These are phyloP conservation scores for Hirtodrosophila alboralis DNA, from an alignment of 2,888 invertebrate genomes.

Conservation along the genomic window DNA sequence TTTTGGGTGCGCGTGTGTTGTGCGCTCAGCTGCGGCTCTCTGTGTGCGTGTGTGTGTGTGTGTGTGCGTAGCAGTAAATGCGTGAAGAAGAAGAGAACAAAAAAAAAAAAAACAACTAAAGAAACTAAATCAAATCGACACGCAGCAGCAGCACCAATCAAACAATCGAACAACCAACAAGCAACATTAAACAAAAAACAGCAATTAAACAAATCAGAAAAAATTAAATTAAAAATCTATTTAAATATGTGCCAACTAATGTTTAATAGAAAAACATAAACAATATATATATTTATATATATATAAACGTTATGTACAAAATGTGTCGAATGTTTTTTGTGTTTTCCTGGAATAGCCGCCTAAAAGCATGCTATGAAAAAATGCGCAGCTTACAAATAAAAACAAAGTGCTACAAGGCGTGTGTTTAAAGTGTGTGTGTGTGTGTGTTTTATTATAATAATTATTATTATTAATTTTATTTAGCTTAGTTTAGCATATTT, in stretches of 20 bases:
- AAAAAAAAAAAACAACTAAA: constrained; percentile 52
- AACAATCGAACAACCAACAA: too few species aligned
- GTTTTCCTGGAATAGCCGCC: constrained; percentile 13
- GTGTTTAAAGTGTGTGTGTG: constrained; percentile 4
- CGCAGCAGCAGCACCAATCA: constrained; percentile 33
- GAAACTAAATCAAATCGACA: constrained; percentile 49
- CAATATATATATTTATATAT: not conserved
- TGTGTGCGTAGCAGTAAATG: constrained; percentile 29
- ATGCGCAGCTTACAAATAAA: constrained; percentile 3
- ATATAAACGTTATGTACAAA: not conserved
- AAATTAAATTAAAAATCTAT: constrained; percentile 1
- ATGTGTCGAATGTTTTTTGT: not conserved
- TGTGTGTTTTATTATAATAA: too few species aligned
- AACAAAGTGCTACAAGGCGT: constrained; percentile 11
- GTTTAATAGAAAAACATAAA: not conserved
- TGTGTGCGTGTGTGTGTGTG: constrained; percentile 15
- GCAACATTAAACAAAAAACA: constrained; percentile 7
- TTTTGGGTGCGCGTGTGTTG: constrained; percentile 55
- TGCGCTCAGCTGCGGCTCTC: constrained; percentile 39
- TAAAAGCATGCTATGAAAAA: constrained; percentile 25
- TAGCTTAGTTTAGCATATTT: too few species aligned
- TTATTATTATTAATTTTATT: not conserved
- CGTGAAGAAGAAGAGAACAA: too few species aligned
- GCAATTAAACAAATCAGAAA: too few species aligned
- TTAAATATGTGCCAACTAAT: not conserved